Evolutionary conservation across 2,888 invertebrate genomes (phyloP).

Genomic region (Drosophila nr. fundita): DNA sequence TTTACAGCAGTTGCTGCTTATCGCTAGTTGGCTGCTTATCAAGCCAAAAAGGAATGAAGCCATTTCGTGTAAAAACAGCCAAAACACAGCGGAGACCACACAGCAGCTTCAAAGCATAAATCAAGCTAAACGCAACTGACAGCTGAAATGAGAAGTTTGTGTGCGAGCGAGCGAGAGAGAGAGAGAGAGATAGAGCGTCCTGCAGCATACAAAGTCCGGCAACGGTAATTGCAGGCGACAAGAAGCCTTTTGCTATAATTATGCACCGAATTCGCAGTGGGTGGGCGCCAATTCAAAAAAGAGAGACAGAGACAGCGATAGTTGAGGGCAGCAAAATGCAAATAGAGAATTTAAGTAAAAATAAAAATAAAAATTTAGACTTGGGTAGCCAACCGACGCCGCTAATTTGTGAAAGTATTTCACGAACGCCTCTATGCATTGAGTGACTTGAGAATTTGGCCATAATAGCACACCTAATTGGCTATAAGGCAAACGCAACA

Average conservation of each 20-base stretch:
- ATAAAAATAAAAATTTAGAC: constrained; percentile 17
- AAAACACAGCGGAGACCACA: constrained; percentile 40
- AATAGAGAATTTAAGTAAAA: constrained; percentile 70
- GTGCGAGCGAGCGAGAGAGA: constrained; percentile 6
- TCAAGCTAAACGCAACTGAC: constrained; percentile 67
- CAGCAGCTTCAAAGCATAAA: constrained; percentile 72
- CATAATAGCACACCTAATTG: constrained; percentile 78
- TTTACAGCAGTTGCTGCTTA: constrained; percentile 42
- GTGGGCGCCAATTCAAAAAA: constrained; percentile 64
- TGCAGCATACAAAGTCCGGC: constrained; percentile 51
- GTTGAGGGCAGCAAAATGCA: constrained; percentile 22
- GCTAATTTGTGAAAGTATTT: constrained; percentile 79
- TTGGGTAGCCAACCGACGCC: constrained; percentile 40
- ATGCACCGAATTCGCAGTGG: constrained; percentile 64
- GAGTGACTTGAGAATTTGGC: constrained; percentile 79
- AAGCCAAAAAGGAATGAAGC: not conserved
- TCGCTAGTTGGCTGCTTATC: constrained; percentile 52
- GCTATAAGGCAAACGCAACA: constrained; percentile 52
- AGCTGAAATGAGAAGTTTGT: constrained; percentile 14
- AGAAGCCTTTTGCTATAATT: constrained; percentile 75
- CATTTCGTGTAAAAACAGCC: constrained; percentile 19
- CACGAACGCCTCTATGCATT: constrained; percentile 68
- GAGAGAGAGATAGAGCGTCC: constrained; percentile 44
- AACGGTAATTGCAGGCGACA: constrained; percentile 69
- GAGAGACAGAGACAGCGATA: constrained; percentile 1